Percentiles rank a stretch among this genome's conserved stretches.
Conservation (phyloP, 2,113 vertebrate species). For the Arvicanthis niloticus region DNA sequence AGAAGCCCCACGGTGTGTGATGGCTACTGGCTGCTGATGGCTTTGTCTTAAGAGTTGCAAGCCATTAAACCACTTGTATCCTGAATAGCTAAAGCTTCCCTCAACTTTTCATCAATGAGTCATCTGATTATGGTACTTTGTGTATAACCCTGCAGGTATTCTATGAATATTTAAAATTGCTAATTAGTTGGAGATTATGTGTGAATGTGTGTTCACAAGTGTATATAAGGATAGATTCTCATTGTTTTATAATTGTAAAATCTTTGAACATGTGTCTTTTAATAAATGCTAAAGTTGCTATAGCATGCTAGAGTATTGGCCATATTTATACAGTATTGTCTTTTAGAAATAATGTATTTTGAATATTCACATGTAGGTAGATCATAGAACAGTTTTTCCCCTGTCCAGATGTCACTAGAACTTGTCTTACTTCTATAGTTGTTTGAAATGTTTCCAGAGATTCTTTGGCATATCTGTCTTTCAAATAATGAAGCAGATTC, state of each 20-base stretch:
- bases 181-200: constrained; percentile 14
- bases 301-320: neutral
- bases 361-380: neutral
- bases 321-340: neutral
- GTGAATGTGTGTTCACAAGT: neutral
- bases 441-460: constrained; percentile 56
- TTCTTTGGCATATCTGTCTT: neutral
- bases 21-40: neutral
- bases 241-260: neutral
- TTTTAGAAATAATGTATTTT: neutral
- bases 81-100: constrained; percentile 1
- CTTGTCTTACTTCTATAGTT: neutral
- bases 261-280: neutral
- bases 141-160: neutral
- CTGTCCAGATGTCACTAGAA: neutral
- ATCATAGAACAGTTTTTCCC: neutral
- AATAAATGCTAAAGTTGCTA: constrained; percentile 9
- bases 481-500: neutral
- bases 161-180: constrained; percentile 30
- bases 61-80: neutral
- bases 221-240: neutral
- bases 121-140: constrained; percentile 8
- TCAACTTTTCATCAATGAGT: neutral
- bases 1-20: neutral
- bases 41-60: constrained; percentile 33